Percentiles rank a stretch among this genome's conserved stretches.
phyloP scores from a whole-genome alignment of 2,888 invertebrate genomes.

The Platynereis dumerilii region DNA sequence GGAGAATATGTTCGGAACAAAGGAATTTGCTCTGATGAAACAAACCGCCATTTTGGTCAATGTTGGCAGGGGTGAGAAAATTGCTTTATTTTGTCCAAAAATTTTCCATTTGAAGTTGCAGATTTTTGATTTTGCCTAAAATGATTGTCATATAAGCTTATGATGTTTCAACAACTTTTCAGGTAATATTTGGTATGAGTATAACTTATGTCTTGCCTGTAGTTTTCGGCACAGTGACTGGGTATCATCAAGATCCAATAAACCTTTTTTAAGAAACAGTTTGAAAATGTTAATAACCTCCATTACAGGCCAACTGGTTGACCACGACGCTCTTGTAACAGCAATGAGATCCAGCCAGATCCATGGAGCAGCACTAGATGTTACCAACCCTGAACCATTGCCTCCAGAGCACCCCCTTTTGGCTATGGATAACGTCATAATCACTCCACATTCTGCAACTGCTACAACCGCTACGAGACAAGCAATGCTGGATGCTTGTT shows the following conservation, averaged over 20 bases:
- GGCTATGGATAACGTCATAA: slow-evolving; percentile 33
- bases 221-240: no score
- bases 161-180: no score
- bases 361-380: slow-evolving; percentile 39
- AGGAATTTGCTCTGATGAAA: slow-evolving; percentile 33
- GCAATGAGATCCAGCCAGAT: slow-evolving; percentile 34
- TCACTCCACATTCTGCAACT: slow-evolving; percentile 39
- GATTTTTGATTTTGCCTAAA: no score
- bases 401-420: slow-evolving; percentile 36
- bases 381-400: slow-evolving; percentile 42
- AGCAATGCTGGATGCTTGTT: background rate
- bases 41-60: slow-evolving; percentile 33
- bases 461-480: background rate
- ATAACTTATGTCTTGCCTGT: no score
- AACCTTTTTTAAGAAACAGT: no score
- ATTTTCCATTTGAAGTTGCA: no score
- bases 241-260: no score
- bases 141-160: no score
- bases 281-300: no score
- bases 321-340: slow-evolving; percentile 38
- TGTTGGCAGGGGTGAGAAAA: slow-evolving; percentile 33
- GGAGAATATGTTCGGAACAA: slow-evolving; percentile 20
- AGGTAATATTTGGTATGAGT: no score
- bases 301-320: slow-evolving; percentile 36
- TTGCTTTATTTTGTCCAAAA: no score